These are phyloP conservation scores for Nothoprocta pentlandii DNA, from an alignment of 2,113 vertebrate species.

Conservation along the genomic window DNA sequence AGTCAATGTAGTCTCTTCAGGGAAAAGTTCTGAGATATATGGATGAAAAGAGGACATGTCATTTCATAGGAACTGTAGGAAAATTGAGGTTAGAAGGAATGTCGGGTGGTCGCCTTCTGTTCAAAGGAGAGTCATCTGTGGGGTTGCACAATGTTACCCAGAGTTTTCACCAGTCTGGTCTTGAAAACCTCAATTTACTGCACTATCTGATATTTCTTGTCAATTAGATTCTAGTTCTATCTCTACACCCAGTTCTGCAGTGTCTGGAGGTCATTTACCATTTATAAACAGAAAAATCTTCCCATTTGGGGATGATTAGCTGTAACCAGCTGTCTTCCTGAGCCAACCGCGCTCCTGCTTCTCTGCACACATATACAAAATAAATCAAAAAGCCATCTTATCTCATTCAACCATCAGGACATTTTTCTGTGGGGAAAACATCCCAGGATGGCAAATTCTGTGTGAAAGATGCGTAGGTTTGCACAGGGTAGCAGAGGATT, in stretches of 20 bases:
- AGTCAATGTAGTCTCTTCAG: neutral
- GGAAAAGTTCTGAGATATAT: neutral
- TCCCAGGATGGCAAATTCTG: neutral
- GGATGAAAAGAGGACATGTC: neutral
- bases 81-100: neutral
- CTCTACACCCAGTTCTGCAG: neutral
- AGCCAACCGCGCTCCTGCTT: neutral
- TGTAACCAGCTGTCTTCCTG: neutral
- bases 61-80: neutral
- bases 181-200: neutral
- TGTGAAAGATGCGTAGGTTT: neutral
- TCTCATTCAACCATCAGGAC: neutral
- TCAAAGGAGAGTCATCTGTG: neutral
- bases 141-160: neutral
- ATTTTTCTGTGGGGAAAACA: neutral
- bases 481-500: neutral
- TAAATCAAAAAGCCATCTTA: neutral
- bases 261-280: neutral
- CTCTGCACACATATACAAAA: neutral
- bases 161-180: neutral
- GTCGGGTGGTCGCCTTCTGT: neutral
- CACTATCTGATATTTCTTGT: neutral
- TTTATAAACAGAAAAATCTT: neutral
- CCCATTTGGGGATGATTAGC: neutral
- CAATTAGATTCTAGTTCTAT: neutral